phyloP scores from a whole-genome alignment of 2,113 vertebrate species.

The Peucedramus taeniatus region DNA sequence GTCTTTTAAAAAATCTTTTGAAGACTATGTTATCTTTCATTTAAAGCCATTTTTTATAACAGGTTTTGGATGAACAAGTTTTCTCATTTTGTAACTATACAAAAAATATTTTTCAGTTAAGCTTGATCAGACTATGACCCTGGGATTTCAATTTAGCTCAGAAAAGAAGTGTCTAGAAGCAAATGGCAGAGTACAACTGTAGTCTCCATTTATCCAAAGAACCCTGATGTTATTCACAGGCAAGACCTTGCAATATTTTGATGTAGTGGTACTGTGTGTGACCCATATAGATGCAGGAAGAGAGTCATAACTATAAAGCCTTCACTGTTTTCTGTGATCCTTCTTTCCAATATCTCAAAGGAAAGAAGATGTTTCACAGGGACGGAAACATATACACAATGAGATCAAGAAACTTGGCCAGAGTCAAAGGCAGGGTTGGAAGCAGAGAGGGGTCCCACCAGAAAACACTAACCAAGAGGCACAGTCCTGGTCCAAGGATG shows the following conservation, averaged over 20 bases:
- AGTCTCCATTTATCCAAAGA: neutral
- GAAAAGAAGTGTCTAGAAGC: neutral
- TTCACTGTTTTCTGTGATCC: neutral
- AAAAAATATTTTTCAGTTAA: neutral
- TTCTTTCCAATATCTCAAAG: neutral
- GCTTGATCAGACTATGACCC: neutral
- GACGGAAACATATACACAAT: neutral
- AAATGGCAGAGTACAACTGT: neutral
- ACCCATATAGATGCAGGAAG: neutral
- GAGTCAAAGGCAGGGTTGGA: neutral
- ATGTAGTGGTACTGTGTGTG: neutral
- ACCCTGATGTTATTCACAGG: neutral
- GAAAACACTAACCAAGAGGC: neutral
- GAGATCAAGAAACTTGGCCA: neutral
- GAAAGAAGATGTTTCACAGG: neutral
- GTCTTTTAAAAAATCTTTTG: neutral
- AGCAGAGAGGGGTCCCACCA: neutral
- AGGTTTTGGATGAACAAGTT: neutral
- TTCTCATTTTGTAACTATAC: neutral
- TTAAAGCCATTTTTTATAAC: conserved; percentile 3
- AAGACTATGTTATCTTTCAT: neutral
- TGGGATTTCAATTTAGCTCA: neutral
- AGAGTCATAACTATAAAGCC: neutral
- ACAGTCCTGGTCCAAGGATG: neutral
- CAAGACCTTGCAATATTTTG: neutral